These are phyloP conservation scores for Epirrita christyi DNA, from an alignment of 2,888 invertebrate species.

Conservation along the genomic window DNA sequence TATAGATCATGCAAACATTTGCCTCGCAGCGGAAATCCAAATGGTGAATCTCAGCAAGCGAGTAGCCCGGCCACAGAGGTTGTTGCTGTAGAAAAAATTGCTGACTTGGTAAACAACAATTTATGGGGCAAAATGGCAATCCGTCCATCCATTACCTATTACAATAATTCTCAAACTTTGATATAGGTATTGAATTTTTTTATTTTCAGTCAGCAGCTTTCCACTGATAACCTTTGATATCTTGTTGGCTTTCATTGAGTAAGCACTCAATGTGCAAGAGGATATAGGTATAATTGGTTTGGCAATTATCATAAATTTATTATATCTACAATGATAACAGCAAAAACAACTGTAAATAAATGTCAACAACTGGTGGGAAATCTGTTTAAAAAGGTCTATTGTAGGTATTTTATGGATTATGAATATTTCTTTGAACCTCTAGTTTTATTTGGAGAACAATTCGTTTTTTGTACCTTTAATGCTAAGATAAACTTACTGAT, in stretches of 20 bases:
- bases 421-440: not conserved
- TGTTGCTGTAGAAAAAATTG: too few species aligned
- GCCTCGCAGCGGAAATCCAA: too few species aligned
- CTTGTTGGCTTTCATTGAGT: constrained; percentile 2
- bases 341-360: constrained; percentile 16
- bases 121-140: too few species aligned
- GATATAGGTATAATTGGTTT: constrained; percentile 1
- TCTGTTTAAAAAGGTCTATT: constrained; percentile 14
- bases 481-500: not conserved
- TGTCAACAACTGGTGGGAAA: constrained; percentile 22
- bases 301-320: constrained; percentile 4
- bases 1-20: too few species aligned
- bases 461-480: not conserved
- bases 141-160: too few species aligned
- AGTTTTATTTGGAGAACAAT: not conserved
- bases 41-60: too few species aligned
- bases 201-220: not conserved
- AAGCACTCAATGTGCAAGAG: constrained; percentile 4
- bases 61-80: too few species aligned
- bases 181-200: too few species aligned
- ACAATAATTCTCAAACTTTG: too few species aligned
- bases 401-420: constrained; percentile 2
- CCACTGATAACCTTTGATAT: constrained; percentile 1
- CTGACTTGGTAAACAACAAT: too few species aligned
- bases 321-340: constrained; percentile 13